phyloP scores from a whole-genome alignment of 2,797 vertebrate species.

The Tragopan temminckii region DNA sequence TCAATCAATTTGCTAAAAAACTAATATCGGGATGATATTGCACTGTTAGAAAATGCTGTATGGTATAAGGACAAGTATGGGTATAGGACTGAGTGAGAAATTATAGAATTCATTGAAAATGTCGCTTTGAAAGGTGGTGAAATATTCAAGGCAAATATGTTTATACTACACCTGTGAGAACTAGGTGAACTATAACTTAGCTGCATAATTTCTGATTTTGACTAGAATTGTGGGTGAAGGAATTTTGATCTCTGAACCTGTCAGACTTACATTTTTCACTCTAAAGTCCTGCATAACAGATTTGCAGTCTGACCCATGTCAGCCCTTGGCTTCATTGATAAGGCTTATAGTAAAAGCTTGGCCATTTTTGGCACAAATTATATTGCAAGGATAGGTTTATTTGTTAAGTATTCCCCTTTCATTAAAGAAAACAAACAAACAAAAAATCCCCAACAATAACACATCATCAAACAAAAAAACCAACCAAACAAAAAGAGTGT shows the following conservation, averaged over 20 bases:
- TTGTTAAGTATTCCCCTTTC: neutral
- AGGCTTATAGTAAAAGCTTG: neutral
- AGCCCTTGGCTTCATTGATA: neutral
- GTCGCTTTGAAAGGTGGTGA: neutral
- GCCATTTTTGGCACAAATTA: neutral
- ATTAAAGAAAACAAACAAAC: neutral
- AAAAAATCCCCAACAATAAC: neutral
- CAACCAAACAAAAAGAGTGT: neutral
- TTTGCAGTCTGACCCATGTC: neutral
- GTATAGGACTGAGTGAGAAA: neutral
- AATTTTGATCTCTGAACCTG: neutral
- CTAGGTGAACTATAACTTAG: neutral
- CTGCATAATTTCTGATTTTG: neutral
- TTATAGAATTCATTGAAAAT: neutral
- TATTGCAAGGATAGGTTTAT: neutral
- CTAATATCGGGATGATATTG: neutral
- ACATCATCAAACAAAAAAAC: neutral
- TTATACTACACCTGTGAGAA: neutral
- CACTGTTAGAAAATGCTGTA: neutral
- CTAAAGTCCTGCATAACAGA: neutral
- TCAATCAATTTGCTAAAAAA: neutral
- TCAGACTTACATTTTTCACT: neutral
- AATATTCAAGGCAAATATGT: neutral
- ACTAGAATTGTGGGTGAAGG: neutral
- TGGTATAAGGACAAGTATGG: neutral